A percentile compares a stretch with the other conserved stretches of the same genome.
Conservation (phyloP, 2,113 vertebrate species). For the Pelobates fuscus region DNA sequence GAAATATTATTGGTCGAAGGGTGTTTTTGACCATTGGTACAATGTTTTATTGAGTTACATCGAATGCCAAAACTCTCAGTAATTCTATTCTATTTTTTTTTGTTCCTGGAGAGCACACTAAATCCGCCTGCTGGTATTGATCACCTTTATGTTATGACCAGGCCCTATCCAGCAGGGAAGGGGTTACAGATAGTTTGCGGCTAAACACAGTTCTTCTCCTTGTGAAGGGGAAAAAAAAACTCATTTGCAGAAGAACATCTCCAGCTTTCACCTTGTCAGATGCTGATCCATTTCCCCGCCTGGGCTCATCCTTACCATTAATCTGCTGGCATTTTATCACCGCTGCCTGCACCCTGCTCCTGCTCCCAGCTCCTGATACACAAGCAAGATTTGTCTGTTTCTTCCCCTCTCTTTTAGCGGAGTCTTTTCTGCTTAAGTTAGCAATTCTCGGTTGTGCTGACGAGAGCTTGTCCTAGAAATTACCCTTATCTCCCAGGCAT, state of each 20-base stretch:
- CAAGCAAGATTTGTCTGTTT: slow-evolving; percentile 51
- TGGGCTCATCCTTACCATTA: slow-evolving; percentile 49
- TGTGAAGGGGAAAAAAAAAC: slow-evolving; percentile 32
- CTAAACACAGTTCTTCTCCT: slow-evolving; percentile 23
- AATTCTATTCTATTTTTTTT: too few species aligned
- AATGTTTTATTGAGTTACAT: too few species aligned
- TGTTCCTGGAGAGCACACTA: too few species aligned
- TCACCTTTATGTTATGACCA: too few species aligned
- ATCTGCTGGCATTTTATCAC: slow-evolving; percentile 51
- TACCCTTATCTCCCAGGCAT: slow-evolving; percentile 51
- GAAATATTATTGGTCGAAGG: too few species aligned
- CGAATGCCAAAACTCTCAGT: too few species aligned
- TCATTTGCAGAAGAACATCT: slow-evolving; percentile 51
- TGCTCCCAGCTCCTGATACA: slow-evolving; percentile 47
- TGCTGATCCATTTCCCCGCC: slow-evolving; percentile 48
- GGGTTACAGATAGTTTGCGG: slow-evolving; percentile 30
- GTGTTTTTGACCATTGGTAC: too few species aligned
- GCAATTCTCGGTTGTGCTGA: slow-evolving; percentile 51
- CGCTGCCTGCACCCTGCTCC: slow-evolving; percentile 49
- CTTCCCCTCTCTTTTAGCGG: slow-evolving; percentile 43
- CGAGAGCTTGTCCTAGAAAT: slow-evolving; percentile 52
- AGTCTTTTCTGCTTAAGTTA: slow-evolving; percentile 51
- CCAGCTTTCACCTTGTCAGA: slow-evolving; percentile 51
- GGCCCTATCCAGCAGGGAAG: slow-evolving; percentile 21
- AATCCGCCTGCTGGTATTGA: too few species aligned